Base-by-base conservation (phyloP, 2,888 invertebrate species). In the Leptinotarsa haldemani region DNA sequence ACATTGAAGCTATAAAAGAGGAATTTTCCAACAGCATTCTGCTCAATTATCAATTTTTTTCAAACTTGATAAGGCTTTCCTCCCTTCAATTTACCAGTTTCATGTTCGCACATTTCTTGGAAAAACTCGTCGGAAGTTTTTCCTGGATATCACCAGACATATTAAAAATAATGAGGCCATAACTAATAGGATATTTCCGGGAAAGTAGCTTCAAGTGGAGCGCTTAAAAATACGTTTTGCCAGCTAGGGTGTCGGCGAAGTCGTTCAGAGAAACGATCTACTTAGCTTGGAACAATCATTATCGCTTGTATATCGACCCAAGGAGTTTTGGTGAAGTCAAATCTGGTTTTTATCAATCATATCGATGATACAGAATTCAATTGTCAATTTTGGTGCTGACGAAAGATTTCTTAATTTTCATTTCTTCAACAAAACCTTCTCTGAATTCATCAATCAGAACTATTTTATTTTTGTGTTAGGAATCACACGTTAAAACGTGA, bases 131-230 rank as follows among this genome's bases (percentile, higher is more conserved):
- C 65, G 25, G 70, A 67, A 70, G 70, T 74, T 76, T 71, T 63
- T 72, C 68, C 70, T 50, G 69, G 71, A 74, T 72, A 74, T 73
- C 76, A 74, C 61, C 70, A 74, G 73, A 73, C 72, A 63, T 73
- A 78, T 80, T 80, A 80, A 80, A 79, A 79, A 78, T 80, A 80
- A 80, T 78, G 80, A 79, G 77, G 79, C 75, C 73, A 75, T 80
- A 79, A 80, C 79, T 79, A 78, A 80, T 80, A 78, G 77, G 75
- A 77, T 73, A 76, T 80, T 80, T 79, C 76, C 71, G 71, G 71
- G 20, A 69, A 71, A 71, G 40, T 69, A 50, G 71, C 68, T 66
- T 70, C 64, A 71, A 70, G 67, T 64, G 50, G 63, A 4, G 63
- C 70, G 56, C 65, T 20, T 22, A n/a, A 64, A 69, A 65, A 69